Evolutionary conservation across 2,888 invertebrate species (phyloP).

Genomic region (Aphodius sticticus): DNA sequence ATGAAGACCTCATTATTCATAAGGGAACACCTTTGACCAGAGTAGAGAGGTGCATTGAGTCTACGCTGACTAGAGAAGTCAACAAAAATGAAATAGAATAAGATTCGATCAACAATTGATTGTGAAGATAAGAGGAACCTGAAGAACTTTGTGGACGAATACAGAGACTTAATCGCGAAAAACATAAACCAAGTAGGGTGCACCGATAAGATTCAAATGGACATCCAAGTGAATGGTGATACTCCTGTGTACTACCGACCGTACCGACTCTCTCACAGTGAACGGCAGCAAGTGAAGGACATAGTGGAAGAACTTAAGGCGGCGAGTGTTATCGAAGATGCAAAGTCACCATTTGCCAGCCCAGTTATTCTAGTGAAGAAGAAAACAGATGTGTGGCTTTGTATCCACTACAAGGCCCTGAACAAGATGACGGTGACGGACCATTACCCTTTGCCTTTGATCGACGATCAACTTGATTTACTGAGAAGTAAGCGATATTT

Average conservation of each 20-base stretch:
- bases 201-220: slow-evolving; percentile 40
- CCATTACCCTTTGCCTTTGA: slow-evolving; percentile 4
- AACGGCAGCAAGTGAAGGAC: slow-evolving; percentile 37
- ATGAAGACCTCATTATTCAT: slow-evolving; percentile 21
- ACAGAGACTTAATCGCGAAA: slow-evolving; percentile 35
- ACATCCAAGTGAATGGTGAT: slow-evolving; percentile 42
- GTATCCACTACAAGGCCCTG: slow-evolving; percentile 36
- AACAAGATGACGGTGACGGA: slow-evolving; percentile 15
- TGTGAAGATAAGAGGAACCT: slow-evolving; percentile 12
- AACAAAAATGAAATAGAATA: slow-evolving; percentile 18
- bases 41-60: slow-evolving; percentile 27
- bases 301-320: slow-evolving; percentile 38
- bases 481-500: slow-evolving; percentile 41
- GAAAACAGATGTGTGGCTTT: slow-evolving; percentile 35
- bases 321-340: slow-evolving; percentile 36
- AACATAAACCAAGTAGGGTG: slow-evolving; percentile 37
- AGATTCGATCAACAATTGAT: slow-evolving; percentile 13
- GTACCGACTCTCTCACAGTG: slow-evolving; percentile 46
- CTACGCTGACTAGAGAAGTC: slow-evolving; percentile 6
- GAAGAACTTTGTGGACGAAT: slow-evolving; percentile 27
- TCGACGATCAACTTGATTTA: slow-evolving; percentile 34
- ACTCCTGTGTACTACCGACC: slow-evolving; percentile 46
- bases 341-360: slow-evolving; percentile 41
- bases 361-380: slow-evolving; percentile 39
- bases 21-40: slow-evolving; percentile 22